Evolutionary conservation across 2,797 vertebrate species (phyloP).

Genomic region (Microtus obscurus): DNA sequence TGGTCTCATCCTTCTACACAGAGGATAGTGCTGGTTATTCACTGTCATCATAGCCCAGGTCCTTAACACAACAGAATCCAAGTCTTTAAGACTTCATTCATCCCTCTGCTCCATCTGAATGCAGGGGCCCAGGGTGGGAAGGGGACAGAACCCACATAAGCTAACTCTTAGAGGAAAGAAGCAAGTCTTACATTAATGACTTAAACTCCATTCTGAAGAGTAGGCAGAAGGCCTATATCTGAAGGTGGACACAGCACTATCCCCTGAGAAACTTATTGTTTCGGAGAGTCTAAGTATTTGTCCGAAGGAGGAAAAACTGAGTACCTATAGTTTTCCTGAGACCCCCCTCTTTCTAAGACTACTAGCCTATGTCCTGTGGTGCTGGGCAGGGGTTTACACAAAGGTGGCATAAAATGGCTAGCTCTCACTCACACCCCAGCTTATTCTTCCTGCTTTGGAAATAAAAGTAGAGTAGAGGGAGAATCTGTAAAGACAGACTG

Average conservation of each 20-base stretch:
- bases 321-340: not conserved
- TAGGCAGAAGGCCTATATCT: not conserved
- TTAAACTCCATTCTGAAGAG: conserved; percentile 7
- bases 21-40: not conserved
- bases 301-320: conserved; percentile 38
- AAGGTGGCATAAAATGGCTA: not conserved
- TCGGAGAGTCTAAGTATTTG: not conserved
- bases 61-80: not conserved
- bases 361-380: not conserved
- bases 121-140: not conserved
- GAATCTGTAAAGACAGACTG: not conserved
- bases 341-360: not conserved
- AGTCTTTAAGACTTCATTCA: not conserved
- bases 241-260: not conserved
- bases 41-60: not conserved
- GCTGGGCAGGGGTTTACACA: not conserved
- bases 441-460: conserved; percentile 22
- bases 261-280: not conserved
- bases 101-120: not conserved
- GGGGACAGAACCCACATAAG: not conserved
- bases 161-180: not conserved
- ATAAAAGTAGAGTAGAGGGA: not conserved
- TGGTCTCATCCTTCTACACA: not conserved
- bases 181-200: not conserved
- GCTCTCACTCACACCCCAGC: not conserved